Conservation (phyloP, 1,140 invertebrate species). For the Drosophila novamexicana region DNA sequence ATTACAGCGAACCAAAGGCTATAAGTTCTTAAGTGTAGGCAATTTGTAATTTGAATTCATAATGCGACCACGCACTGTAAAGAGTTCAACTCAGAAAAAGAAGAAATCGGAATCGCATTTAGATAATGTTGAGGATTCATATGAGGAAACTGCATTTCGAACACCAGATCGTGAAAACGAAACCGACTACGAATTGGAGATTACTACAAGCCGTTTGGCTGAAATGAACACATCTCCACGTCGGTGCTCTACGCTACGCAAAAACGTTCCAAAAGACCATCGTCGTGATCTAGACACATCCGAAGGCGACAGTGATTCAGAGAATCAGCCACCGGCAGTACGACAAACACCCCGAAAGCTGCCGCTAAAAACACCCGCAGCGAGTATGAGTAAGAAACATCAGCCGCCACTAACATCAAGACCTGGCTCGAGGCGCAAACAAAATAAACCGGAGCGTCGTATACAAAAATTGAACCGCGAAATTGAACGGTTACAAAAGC, state of each 20-base stretch:
- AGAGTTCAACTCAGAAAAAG: background rate
- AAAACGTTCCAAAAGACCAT: background rate
- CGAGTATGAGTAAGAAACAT: background rate
- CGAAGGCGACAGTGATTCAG: slow-evolving; percentile 14
- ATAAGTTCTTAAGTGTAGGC: background rate
- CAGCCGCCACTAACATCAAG: background rate
- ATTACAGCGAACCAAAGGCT: background rate
- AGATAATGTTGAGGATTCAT: background rate
- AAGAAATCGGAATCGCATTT: background rate
- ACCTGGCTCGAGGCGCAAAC: slow-evolving; percentile 34
- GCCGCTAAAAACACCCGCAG: background rate
- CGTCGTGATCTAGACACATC: background rate
- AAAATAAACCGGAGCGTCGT: slow-evolving; percentile 20
- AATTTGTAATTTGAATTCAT: background rate
- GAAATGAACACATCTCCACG: slow-evolving; percentile 3
- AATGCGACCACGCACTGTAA: background rate
- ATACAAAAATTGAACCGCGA: slow-evolving; percentile 17
- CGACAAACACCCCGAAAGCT: background rate
- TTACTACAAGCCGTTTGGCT: slow-evolving; percentile 51
- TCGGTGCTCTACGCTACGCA: slow-evolving; percentile 44
- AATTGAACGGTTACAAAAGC: slow-evolving; percentile 24
- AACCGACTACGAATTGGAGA: slow-evolving; percentile 69
- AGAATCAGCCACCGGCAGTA: slow-evolving; percentile 36
- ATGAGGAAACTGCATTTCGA: slow-evolving; percentile 32
- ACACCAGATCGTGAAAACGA: slow-evolving; percentile 33